Conservation (phyloP, 1,140 invertebrate genomes). For the Vanessa tameamea region DNA sequence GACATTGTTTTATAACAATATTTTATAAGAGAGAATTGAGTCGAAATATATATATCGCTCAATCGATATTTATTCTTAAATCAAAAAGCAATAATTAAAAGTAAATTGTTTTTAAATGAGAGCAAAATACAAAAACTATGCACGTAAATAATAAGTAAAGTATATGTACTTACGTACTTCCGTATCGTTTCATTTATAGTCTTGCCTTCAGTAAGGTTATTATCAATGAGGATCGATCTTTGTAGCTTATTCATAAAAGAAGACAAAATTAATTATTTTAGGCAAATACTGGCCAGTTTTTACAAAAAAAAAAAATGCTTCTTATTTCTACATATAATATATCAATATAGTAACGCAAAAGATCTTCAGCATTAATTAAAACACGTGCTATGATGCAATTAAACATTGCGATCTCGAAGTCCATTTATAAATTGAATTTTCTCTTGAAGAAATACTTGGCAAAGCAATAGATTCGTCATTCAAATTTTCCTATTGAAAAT, state of each 20-base stretch:
- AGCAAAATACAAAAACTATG: no score
- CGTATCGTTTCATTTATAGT: constrained; percentile 11
- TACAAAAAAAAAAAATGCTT: no score
- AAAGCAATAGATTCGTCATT: constrained; percentile 12
- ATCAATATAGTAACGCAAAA: constrained; percentile 3
- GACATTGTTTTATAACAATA: neutral
- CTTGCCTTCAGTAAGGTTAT: constrained; percentile 11
- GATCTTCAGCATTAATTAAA: neutral
- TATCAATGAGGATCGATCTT: constrained; percentile 12
- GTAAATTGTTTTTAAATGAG: no score
- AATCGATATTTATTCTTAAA: no score
- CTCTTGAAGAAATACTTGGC: constrained; percentile 21
- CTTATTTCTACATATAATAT: no score
- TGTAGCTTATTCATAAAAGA: constrained; percentile 12
- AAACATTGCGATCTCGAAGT: constrained; percentile 9
- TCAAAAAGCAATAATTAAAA: no score
- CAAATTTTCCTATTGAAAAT: constrained; percentile 19
- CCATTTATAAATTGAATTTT: constrained; percentile 12
- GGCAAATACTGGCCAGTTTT: no score
- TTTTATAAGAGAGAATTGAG: no score
- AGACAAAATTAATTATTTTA: neutral
- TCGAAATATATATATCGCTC: no score
- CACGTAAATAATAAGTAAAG: neutral
- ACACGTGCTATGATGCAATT: neutral
- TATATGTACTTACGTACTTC: neutral